Conservation (phyloP, 2,888 invertebrate species). For the Limnephilus rhombicus region DNA sequence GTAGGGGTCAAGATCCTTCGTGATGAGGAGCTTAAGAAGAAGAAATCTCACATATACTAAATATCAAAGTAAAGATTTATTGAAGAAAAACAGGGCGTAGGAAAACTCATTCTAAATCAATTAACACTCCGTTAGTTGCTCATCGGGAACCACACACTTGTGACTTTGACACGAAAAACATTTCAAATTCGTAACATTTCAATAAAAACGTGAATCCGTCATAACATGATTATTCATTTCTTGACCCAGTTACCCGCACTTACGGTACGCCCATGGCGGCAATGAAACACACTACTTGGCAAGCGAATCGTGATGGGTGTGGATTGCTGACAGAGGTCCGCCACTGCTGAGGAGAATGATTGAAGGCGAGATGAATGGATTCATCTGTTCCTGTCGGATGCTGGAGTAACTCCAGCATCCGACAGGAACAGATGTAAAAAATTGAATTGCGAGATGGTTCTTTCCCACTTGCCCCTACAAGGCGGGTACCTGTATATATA, state of each 20-base stretch:
- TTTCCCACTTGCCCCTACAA: neutral
- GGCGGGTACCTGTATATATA: neutral
- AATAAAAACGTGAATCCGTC: neutral
- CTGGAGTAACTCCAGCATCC: too few species aligned
- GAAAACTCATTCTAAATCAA: neutral
- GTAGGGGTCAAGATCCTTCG: too few species aligned
- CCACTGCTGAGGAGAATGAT: conserved; percentile 37
- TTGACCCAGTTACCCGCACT: conserved; percentile 6
- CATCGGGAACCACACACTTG: neutral
- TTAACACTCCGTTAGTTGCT: neutral
- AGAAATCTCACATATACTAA: neutral
- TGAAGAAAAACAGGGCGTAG: neutral
- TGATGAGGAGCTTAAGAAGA: neutral
- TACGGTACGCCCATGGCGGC: conserved; percentile 36
- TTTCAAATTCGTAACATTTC: neutral
- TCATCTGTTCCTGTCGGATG: conserved; percentile 39
- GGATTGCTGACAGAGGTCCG: conserved; percentile 42
- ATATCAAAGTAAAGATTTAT: neutral
- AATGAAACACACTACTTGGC: conserved; percentile 50
- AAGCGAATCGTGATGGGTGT: conserved; percentile 44
- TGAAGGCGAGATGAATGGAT: conserved; percentile 51
- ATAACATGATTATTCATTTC: neutral
- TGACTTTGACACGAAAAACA: neutral
- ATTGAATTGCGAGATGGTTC: neutral
- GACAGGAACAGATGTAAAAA: too few species aligned